Evolutionary conservation across 2,888 invertebrate genomes (phyloP).

Genomic region (Spisula subtruncata): DNA sequence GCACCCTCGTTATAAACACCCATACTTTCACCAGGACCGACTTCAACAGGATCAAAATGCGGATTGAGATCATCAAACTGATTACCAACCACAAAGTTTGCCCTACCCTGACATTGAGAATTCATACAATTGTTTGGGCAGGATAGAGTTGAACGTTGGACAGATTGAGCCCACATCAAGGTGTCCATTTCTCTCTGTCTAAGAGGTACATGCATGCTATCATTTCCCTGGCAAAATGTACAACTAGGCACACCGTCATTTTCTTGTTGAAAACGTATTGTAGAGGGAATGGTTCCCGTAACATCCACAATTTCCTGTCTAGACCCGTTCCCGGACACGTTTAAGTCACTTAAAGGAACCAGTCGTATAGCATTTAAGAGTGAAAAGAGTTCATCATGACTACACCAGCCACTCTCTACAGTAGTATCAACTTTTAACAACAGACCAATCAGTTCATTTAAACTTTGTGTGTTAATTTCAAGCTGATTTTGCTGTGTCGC

Average conservation of each 20-base stretch:
- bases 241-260: neutral
- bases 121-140: constrained; percentile 5
- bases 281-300: neutral
- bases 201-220: neutral
- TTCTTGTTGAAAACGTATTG: neutral
- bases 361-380: constrained; percentile 27
- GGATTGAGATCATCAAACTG: neutral
- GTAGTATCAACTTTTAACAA: neutral
- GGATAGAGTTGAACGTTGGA: neutral
- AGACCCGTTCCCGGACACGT: neutral
- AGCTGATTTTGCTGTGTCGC: neutral
- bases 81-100: neutral
- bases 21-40: constrained; percentile 31
- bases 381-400: neutral
- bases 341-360: constrained; percentile 23
- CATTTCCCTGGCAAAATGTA: neutral
- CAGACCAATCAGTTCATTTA: constrained; percentile 12
- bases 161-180: constrained; percentile 23
- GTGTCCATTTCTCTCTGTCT: constrained; percentile 15
- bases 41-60: neutral
- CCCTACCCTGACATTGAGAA: neutral
- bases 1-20: constrained; percentile 29
- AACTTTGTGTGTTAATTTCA: constrained; percentile 30
- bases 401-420: constrained; percentile 3
- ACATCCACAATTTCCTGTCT: neutral